phyloP scores from a whole-genome alignment of 1,140 invertebrate species.

The Phortica variegata region DNA sequence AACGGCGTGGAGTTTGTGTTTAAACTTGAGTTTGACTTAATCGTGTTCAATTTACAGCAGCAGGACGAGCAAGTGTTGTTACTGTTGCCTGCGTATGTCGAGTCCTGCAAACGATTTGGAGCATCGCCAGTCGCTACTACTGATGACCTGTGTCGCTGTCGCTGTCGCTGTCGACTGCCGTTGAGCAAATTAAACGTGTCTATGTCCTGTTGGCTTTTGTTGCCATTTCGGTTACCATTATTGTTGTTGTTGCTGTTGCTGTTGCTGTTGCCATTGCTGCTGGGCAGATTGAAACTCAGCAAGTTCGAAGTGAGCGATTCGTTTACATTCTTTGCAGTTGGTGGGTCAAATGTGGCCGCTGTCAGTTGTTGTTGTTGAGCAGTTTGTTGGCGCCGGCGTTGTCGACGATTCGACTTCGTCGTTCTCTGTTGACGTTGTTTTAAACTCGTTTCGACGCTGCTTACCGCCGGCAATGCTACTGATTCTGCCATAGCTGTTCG shows the following conservation, averaged over 20 bases:
- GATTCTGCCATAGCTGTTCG: constrained; percentile 21
- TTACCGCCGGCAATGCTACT: no score
- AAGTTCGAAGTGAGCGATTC: no score
- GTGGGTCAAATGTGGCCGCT: constrained; percentile 10
- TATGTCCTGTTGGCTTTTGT: no score
- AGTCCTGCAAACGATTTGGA: no score
- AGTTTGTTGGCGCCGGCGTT: constrained; percentile 3
- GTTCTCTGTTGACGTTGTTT: no score
- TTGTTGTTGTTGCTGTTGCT: constrained; percentile 1
- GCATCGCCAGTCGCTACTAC: not conserved
- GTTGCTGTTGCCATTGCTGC: constrained; percentile 5
- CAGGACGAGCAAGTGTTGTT: constrained; percentile 3
- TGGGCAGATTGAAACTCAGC: constrained; percentile 4
- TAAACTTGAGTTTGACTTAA: no score
- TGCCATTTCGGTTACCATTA: no score
- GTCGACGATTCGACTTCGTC: constrained; percentile 6
- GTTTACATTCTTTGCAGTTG: no score
- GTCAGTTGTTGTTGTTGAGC: constrained; percentile 12
- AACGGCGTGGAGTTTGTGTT: not conserved
- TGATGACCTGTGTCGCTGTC: not conserved
- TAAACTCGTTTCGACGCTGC: constrained; percentile 45
- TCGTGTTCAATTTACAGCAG: no score
- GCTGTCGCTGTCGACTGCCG: constrained; percentile 5
- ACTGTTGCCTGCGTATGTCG: not conserved
- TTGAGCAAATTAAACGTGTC: not conserved